These are phyloP conservation scores for Elymnias hypermnestra DNA, from an alignment of 1,140 invertebrate genomes.

Conservation along the genomic window DNA sequence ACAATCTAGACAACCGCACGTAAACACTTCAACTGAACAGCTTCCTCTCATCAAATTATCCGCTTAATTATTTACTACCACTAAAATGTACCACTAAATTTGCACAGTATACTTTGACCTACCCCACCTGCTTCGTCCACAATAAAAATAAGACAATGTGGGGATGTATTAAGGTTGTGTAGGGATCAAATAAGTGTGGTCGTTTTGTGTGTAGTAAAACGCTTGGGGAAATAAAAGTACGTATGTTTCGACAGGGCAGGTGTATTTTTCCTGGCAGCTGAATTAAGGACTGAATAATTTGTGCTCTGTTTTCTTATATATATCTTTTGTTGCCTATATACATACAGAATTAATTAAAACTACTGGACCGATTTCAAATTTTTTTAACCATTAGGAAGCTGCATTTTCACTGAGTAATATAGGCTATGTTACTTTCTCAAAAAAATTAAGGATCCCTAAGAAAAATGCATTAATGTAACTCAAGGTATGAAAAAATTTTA, in stretches of 20 bases:
- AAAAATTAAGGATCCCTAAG: too few species aligned
- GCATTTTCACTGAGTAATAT: too few species aligned
- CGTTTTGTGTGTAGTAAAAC: slow-evolving; percentile 48
- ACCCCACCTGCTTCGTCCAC: slow-evolving; percentile 19
- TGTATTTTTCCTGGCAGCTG: slow-evolving; percentile 49
- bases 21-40: slow-evolving; percentile 45
- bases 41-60: slow-evolving; percentile 68
- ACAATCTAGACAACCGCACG: slow-evolving; percentile 36
- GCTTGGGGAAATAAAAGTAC: slow-evolving; percentile 54
- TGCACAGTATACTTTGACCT: slow-evolving; percentile 37
- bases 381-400: too few species aligned
- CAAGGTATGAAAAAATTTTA: too few species aligned
- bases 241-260: slow-evolving; percentile 39
- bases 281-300: slow-evolving; percentile 34
- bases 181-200: slow-evolving; percentile 45
- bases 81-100: slow-evolving; percentile 56
- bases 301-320: slow-evolving; percentile 14
- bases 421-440: too few species aligned
- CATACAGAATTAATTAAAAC: too few species aligned
- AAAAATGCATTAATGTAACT: too few species aligned
- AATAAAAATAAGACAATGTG: slow-evolving; percentile 20
- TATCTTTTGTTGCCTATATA: too few species aligned
- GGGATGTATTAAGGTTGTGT: slow-evolving; percentile 22
- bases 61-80: slow-evolving; percentile 68
- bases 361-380: too few species aligned